Conservation (phyloP, 2,113 vertebrate genomes). For the Gasterosteus nipponicus region DNA sequence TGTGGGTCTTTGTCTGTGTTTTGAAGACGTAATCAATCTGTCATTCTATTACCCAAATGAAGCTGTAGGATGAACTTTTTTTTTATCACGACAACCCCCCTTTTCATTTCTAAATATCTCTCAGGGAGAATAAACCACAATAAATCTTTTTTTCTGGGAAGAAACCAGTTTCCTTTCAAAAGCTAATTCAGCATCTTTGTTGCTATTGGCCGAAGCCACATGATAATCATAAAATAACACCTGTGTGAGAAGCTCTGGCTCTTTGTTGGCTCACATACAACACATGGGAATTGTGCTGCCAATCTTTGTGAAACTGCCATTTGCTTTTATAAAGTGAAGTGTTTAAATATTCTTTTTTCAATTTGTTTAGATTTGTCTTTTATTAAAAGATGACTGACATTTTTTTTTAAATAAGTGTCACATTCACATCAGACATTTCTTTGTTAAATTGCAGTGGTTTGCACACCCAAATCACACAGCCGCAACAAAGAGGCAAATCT, state of each 20-base stretch:
- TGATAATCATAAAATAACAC: constrained; percentile 28
- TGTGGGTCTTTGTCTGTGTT: no score
- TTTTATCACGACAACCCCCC: neutral
- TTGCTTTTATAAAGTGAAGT: neutral
- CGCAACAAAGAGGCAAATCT: constrained; percentile 6
- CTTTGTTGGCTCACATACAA: neutral
- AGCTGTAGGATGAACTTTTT: neutral
- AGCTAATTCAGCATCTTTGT: constrained; percentile 25
- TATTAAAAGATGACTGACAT: neutral
- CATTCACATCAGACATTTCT: neutral
- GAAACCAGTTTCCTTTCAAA: constrained; percentile 34
- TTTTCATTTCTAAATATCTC: neutral
- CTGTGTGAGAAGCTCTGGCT: neutral
- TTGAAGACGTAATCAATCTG: no score
- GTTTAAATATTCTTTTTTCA: neutral
- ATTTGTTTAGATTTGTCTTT: neutral
- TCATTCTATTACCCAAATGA: neutral
- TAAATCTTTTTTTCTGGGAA: neutral
- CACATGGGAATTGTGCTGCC: neutral
- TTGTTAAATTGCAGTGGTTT: neutral
- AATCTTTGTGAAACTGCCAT: neutral
- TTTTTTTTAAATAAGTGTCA: neutral
- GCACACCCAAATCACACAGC: neutral
- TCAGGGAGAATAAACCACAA: neutral
- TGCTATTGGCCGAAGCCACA: constrained; percentile 7